Base-by-base conservation (phyloP, 2,888 invertebrate species). In the Meteorus colon region DNA sequence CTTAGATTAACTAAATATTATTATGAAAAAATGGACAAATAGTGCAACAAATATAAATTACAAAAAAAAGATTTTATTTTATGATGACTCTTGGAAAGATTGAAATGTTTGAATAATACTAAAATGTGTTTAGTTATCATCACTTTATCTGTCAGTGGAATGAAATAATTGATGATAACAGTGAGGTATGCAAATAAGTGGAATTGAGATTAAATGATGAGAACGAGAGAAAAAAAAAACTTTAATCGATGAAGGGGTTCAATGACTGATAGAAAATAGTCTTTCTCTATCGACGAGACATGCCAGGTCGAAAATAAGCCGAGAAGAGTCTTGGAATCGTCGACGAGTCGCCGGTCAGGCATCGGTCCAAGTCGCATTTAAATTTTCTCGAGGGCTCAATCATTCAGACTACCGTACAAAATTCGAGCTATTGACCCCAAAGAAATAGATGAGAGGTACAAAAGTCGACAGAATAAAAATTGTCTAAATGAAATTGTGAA, bases 331-430 rank as follows among this genome's bases (percentile, higher is more conserved):
- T 88, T 88, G 79, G 82, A 85, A 89, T 89, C 85, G 86, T 83
- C 86, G 83, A 85, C 86, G 87, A 87, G 88, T 86, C 87, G 85
- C 83, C 84, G 83, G 83, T 85, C 84, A 86, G 89, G 88, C 87
- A 88, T 81, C 84, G 84, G 84, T 88, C 88, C 88, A 88, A 87
- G 59, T 76, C 34, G 41, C 62, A 62, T 76, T 67, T 80, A 81
- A 77, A 79, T 77, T 41, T 71, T 74, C 65, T 45, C 77, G 41
- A 72, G 68, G 67, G 72, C 55, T 73, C 73, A 59, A 75, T 75
- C 48, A 73, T 45, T 67, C 24, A 29, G 31, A 63, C 65, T 4
- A 29, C 63, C 24, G 14, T 34, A 63, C 31, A 24, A 10, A 31
- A 65, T 37, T 41, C 24, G 6, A 55, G 55, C 55, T 62, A 29